A percentile compares a stretch with the other conserved stretches of the same genome.
Conservation (phyloP, 2,113 vertebrate genomes). For the Atlantisia rogersi region DNA sequence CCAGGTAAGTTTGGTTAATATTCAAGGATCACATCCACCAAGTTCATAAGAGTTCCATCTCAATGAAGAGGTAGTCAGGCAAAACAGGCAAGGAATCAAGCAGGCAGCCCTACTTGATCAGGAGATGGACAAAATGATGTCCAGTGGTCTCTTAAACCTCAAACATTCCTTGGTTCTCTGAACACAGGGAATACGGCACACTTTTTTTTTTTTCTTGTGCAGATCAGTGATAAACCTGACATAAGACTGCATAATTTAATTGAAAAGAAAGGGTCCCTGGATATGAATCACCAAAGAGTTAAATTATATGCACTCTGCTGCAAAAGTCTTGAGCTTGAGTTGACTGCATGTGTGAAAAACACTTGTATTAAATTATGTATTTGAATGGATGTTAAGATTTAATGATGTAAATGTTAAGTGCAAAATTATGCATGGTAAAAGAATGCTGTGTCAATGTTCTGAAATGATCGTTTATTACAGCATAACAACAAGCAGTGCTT, state of each 20-base stretch:
- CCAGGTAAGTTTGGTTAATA: neutral
- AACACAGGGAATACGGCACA: neutral
- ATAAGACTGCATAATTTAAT: neutral
- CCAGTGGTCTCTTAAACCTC: neutral
- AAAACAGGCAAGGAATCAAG: neutral
- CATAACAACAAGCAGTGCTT: neutral
- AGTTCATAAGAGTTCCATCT: neutral
- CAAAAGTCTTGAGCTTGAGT: neutral
- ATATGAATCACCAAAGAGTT: neutral
- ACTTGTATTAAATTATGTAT: neutral
- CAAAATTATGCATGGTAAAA: neutral
- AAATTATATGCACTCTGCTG: neutral
- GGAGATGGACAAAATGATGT: neutral
- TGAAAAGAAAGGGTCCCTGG: neutral
- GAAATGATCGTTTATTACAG: neutral
- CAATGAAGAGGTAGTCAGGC: too few species aligned
- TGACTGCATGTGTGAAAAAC: neutral
- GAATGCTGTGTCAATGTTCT: neutral
- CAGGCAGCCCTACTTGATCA: neutral
- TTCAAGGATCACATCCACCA: neutral
- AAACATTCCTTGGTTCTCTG: neutral
- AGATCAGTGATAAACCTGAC: neutral
- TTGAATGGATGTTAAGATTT: conserved; percentile 19
- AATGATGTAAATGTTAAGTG: neutral
- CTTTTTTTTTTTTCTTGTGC: neutral